Base-by-base conservation (phyloP, 2,888 invertebrate species). In the Chrysotoxum bicinctum region DNA sequence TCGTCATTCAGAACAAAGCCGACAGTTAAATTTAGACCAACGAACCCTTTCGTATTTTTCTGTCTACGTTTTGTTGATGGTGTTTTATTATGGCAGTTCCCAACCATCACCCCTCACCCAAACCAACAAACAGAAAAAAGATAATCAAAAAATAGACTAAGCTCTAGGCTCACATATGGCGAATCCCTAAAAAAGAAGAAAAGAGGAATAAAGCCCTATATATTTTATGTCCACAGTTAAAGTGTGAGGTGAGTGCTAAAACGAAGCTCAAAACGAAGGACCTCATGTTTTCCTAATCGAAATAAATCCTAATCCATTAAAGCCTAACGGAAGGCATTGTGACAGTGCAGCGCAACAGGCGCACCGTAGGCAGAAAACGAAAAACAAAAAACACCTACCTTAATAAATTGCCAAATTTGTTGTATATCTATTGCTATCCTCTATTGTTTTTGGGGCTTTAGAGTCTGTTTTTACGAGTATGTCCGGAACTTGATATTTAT, bases 391-490 rank as follows among this genome's bases (percentile, higher is more conserved):
- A 68, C n/a, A 66, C 40, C n/a, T 43, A 37, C 58, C 72, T 56
- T 23, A 52, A 68, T 82, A 82, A 83, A 83, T 79, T 79, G 74
- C 58, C 74, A 73, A 83, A 78, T 78, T 83, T 78, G 78, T 78
- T 82, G 54, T 78, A n/a, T n/a, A n/a, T n/a, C n/a, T n/a, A 23
- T 58, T n/a, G 16, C 21, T 23, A 19, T 77, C 56, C 26, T 19
- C 72, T 52, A 54, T 69, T 75, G 73, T 78, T 82, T 66, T 50
- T 66, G 40, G 23, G 32, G 58, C 21, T 52, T 37, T 69, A 54
- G 60, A 54, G 54, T 54, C 10, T 23, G 21, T 21, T 21, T 40
- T 23, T n/a, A n/a, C n/a, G n/a, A n/a, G n/a, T n/a, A 23, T 23
- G 35, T 58, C 50, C 60, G 79, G 74, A 74, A 60, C 60, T 64